Percentiles rank a stretch among this genome's conserved stretches.
Evolutionary conservation across 2,888 invertebrate genomes (phyloP).

Genomic region (Cactoblastis cactorum): DNA sequence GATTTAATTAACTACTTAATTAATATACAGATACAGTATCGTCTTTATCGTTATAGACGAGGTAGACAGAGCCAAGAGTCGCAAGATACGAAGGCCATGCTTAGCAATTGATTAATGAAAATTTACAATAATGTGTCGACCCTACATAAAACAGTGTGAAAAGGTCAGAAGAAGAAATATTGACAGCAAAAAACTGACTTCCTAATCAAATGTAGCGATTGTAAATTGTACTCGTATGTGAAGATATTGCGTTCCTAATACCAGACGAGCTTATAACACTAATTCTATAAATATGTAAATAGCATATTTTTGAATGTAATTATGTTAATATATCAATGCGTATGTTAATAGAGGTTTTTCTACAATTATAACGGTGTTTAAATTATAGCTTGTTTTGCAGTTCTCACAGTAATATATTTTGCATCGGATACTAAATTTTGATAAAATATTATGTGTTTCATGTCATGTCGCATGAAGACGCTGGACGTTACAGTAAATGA

Average conservation of each 20-base stretch:
- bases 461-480: neutral
- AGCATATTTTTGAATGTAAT: constrained; percentile 18
- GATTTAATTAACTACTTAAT: no score
- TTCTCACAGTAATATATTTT: constrained; percentile 12
- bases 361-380: constrained; percentile 16
- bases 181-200: neutral
- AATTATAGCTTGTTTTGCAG: constrained; percentile 10
- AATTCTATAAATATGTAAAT: constrained; percentile 12
- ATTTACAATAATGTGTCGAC: no score
- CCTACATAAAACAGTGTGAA: no score
- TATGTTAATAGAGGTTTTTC: constrained; percentile 30
- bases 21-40: no score
- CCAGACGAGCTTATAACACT: neutral
- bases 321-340: constrained; percentile 33
- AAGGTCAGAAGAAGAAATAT: neutral
- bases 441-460: neutral
- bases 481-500: no score
- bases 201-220: neutral
- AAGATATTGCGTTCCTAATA: neutral
- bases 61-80: no score
- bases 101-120: no score
- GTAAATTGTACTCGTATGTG: neutral
- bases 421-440: neutral
- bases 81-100: no score
- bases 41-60: no score